Conservation (phyloP, 1,140 invertebrate genomes). For the Atopsyche davidsoni region DNA sequence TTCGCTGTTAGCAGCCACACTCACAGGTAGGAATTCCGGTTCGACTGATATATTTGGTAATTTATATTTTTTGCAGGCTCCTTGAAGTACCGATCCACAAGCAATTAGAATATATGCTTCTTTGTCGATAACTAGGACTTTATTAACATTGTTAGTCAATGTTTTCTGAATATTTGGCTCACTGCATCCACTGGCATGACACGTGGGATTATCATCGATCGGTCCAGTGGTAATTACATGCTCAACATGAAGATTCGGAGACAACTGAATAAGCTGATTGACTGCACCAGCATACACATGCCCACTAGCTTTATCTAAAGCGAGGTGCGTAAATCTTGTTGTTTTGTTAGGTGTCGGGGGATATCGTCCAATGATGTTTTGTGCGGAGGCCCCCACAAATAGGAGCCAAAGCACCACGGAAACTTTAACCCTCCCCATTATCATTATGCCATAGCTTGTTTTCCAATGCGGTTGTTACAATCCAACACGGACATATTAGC, state of each 20-base stretch:
- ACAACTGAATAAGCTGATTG: slow-evolving; percentile 78
- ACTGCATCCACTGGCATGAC: slow-evolving; percentile 76
- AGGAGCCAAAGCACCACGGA: slow-evolving; percentile 19
- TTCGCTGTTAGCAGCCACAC: slow-evolving; percentile 88
- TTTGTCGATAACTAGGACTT: slow-evolving; percentile 83
- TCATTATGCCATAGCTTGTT: slow-evolving; percentile 21
- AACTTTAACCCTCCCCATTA: slow-evolving; percentile 18
- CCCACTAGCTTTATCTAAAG: slow-evolving; percentile 50
- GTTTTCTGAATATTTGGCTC: slow-evolving; percentile 58
- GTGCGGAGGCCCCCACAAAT: slow-evolving; percentile 9
- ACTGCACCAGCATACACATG: slow-evolving; percentile 73
- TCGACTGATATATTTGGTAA: slow-evolving; percentile 72
- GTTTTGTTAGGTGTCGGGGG: slow-evolving; percentile 21
- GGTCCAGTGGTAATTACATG: slow-evolving; percentile 65
- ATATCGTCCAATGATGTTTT: slow-evolving; percentile 15
- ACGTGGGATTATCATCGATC: slow-evolving; percentile 76
- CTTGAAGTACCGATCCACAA: slow-evolving; percentile 83
- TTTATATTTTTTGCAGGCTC: slow-evolving; percentile 82
- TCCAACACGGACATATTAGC: background rate
- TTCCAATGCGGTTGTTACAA: slow-evolving; percentile 11
- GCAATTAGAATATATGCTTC: slow-evolving; percentile 73
- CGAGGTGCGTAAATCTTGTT: slow-evolving; percentile 42
- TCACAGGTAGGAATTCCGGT: slow-evolving; percentile 67
- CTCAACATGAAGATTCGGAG: slow-evolving; percentile 64
- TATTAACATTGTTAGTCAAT: slow-evolving; percentile 82